These are phyloP conservation scores for Macquaria ambigua DNA, from an alignment of 2,113 vertebrate genomes.

Conservation along the genomic window DNA sequence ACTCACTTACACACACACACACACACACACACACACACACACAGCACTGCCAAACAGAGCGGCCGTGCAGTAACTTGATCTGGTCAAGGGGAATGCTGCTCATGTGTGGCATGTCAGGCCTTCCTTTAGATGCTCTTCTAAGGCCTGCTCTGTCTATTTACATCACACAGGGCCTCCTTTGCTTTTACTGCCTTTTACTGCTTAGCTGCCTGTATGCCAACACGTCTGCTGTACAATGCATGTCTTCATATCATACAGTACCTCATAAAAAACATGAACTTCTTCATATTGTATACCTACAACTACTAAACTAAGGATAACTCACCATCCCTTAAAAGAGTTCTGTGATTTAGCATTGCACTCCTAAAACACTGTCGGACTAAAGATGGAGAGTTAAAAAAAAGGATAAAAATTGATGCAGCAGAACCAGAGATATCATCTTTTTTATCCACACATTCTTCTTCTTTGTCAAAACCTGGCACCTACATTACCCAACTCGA, in stretches of 20 bases:
- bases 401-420: background rate
- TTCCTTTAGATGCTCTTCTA: conserved; percentile 62
- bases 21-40: background rate
- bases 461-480: background rate
- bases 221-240: conserved; percentile 10
- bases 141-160: conserved; percentile 68
- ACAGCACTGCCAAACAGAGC: conserved; percentile 1
- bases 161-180: conserved; percentile 52
- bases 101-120: conserved; percentile 72
- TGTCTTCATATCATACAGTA: background rate
- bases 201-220: conserved; percentile 5
- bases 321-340: background rate
- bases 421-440: background rate
- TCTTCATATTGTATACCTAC: background rate
- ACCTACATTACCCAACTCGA: background rate
- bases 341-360: background rate
- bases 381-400: background rate
- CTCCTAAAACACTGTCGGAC: background rate
- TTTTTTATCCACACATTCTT: no score
- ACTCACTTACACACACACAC: background rate
- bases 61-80: conserved; percentile 57
- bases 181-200: conserved; percentile 49
- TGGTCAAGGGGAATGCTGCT: conserved; percentile 57
- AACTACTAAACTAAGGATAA: background rate
- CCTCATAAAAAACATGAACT: background rate